Evolutionary conservation across 1,140 invertebrate genomes (phyloP).

Genomic region (Nilaparvata lugens): DNA sequence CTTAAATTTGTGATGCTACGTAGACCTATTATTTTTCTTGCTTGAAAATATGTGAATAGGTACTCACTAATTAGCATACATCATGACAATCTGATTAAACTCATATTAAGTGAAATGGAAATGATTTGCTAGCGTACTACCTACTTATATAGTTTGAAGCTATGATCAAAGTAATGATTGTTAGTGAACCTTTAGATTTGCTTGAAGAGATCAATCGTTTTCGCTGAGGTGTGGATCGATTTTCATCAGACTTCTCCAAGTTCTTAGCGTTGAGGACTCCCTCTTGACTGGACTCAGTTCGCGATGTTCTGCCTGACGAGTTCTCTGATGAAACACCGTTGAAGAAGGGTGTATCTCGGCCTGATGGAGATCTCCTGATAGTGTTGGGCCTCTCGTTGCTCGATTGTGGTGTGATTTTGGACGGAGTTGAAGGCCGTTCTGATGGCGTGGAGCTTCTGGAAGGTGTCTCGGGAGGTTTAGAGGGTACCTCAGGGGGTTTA

Average conservation of each 20-base stretch:
- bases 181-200: slow-evolving; percentile 1
- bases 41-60: too few species aligned
- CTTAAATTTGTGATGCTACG: too few species aligned
- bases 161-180: too few species aligned
- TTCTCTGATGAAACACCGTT: neutral
- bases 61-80: too few species aligned
- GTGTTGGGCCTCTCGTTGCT: neutral
- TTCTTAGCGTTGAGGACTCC: neutral
- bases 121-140: too few species aligned
- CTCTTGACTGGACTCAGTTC: neutral
- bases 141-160: too few species aligned
- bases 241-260: neutral
- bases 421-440: neutral
- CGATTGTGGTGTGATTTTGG: neutral
- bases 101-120: too few species aligned
- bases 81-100: too few species aligned
- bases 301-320: neutral
- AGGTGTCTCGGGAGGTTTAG: neutral
- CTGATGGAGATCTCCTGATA: neutral
- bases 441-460: neutral
- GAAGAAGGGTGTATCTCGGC: neutral
- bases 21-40: too few species aligned
- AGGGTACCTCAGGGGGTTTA: neutral
- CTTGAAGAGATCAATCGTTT: neutral
- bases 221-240: neutral